Conservation (phyloP, 1,140 invertebrate genomes). For the Drosophila ohnishii region DNA sequence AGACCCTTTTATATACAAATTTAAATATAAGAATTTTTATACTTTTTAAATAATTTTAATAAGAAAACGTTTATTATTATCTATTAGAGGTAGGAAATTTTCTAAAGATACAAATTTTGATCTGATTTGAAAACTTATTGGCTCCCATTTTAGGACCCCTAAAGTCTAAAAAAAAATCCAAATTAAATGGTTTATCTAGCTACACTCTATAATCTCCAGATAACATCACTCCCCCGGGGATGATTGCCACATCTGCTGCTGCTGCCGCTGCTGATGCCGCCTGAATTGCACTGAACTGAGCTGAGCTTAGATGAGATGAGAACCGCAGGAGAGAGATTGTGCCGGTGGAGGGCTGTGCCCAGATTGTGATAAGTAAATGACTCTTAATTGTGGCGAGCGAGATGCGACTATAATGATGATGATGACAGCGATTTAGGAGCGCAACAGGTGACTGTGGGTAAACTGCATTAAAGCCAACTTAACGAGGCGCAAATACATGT, state of each 20-base stretch:
- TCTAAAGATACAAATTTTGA: too few relatives aligned
- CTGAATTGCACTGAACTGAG: slow-evolving; percentile 19
- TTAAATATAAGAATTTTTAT: too few relatives aligned
- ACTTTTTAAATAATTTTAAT: too few relatives aligned
- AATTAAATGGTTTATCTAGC: neutral
- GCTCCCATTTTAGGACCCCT: too few relatives aligned
- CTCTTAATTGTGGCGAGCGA: slow-evolving; percentile 55
- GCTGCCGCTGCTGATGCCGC: slow-evolving; percentile 1
- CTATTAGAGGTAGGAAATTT: too few relatives aligned
- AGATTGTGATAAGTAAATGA: slow-evolving; percentile 68
- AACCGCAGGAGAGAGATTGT: slow-evolving; percentile 8
- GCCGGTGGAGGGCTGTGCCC: slow-evolving; percentile 8
- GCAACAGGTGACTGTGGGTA: slow-evolving; percentile 61
- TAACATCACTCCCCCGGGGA: slow-evolving; percentile 12
- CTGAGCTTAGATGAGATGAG: slow-evolving; percentile 26
- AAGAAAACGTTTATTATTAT: too few relatives aligned
- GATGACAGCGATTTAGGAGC: slow-evolving; percentile 15
- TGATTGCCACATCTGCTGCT: slow-evolving; percentile 19
- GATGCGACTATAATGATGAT: slow-evolving; percentile 40
- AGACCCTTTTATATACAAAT: neutral
- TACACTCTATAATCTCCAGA: neutral
- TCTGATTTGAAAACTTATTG: too few relatives aligned
- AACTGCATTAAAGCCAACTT: slow-evolving; percentile 22
- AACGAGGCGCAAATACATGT: slow-evolving; percentile 17
- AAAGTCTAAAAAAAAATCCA: neutral